A percentile compares a stretch with the other conserved stretches of the same genome.
phyloP scores from a whole-genome alignment of 2,113 vertebrate genomes.

The Misgurnus mizolepis region DNA sequence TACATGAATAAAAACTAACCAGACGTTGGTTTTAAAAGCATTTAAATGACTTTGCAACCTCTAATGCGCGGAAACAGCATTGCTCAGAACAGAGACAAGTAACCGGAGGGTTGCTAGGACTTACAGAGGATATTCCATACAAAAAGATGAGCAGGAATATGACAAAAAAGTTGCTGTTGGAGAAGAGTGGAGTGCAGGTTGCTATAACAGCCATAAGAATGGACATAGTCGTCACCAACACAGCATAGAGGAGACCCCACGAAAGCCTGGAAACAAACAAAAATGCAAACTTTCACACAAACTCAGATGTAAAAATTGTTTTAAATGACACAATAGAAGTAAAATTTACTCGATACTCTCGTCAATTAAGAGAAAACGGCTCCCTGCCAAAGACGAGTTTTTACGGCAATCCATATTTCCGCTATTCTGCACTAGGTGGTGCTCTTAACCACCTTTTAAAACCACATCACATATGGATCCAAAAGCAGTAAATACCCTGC shows the following conservation, averaged over 20 bases:
- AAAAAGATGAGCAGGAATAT: slow-evolving; percentile 93
- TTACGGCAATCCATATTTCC: too few species aligned
- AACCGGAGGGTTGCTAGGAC: slow-evolving; percentile 60
- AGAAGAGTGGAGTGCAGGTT: slow-evolving; percentile 89
- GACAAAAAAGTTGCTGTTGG: slow-evolving; percentile 88
- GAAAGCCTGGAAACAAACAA: slow-evolving; percentile 82
- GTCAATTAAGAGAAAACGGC: too few species aligned
- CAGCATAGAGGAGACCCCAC: slow-evolving; percentile 93
- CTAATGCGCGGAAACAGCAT: background rate
- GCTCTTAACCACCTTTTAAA: too few species aligned
- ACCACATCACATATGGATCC: too few species aligned
- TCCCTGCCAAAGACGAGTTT: too few species aligned
- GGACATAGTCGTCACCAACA: slow-evolving; percentile 90
- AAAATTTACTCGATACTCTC: too few species aligned
- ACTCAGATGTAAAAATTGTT: background rate
- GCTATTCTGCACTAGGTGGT: too few species aligned
- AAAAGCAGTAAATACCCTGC: too few species aligned
- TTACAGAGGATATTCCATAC: slow-evolving; percentile 94
- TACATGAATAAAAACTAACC: slow-evolving; percentile 8
- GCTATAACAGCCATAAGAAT: slow-evolving; percentile 92
- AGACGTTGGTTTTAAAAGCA: background rate
- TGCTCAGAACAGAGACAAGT: background rate
- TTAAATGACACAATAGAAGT: too few species aligned
- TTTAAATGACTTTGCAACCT: slow-evolving; percentile 7
- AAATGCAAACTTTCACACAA: background rate